Evolutionary conservation across 2,888 invertebrate genomes (phyloP).

Genomic region (Drosophila limbata): DNA sequence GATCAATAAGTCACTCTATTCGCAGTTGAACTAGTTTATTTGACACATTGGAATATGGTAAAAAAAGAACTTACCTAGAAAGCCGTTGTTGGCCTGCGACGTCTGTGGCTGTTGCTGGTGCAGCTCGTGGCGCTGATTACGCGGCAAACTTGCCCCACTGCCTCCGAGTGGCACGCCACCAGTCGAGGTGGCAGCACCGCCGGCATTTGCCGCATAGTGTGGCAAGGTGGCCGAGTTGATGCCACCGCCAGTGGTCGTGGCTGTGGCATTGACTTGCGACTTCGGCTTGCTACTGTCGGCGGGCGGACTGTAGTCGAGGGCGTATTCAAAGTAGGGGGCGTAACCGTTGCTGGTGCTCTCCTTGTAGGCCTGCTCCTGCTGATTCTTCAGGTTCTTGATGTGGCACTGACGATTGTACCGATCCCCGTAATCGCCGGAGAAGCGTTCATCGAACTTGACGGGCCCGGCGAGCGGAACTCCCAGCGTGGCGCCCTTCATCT

Average conservation of each 20-base stretch:
- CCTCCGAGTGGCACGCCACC: conserved; percentile 48
- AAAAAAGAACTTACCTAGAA: conserved; percentile 74
- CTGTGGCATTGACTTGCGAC: conserved; percentile 3
- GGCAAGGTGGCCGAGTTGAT: conserved; percentile 83
- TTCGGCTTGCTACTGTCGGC: conserved; percentile 69
- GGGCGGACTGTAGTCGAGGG: conserved; percentile 95
- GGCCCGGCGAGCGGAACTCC: conserved; percentile 92
- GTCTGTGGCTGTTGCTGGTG: conserved; percentile 70
- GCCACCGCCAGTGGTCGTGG: conserved; percentile 13
- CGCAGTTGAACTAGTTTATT: conserved; percentile 14
- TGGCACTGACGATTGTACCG: conserved; percentile 82
- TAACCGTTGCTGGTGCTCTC: conserved; percentile 82
- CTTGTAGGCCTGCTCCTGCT: conserved; percentile 73
- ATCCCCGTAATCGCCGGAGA: conserved; percentile 84
- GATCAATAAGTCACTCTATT: no score
- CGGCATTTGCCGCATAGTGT: conserved; percentile 75
- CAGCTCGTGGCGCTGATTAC: conserved; percentile 83
- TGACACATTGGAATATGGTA: not conserved
- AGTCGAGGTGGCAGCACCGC: not conserved
- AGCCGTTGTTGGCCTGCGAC: conserved; percentile 82
- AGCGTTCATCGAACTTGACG: conserved; percentile 89
- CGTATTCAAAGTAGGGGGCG: conserved; percentile 93
- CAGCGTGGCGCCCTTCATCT: conserved; percentile 83
- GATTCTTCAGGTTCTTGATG: conserved; percentile 81
- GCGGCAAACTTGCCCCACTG: conserved; percentile 82